A percentile compares a stretch with the other conserved stretches of the same genome.
phyloP scores from a whole-genome alignment of 2,113 vertebrate genomes.

The Bombycilla garrulus region DNA sequence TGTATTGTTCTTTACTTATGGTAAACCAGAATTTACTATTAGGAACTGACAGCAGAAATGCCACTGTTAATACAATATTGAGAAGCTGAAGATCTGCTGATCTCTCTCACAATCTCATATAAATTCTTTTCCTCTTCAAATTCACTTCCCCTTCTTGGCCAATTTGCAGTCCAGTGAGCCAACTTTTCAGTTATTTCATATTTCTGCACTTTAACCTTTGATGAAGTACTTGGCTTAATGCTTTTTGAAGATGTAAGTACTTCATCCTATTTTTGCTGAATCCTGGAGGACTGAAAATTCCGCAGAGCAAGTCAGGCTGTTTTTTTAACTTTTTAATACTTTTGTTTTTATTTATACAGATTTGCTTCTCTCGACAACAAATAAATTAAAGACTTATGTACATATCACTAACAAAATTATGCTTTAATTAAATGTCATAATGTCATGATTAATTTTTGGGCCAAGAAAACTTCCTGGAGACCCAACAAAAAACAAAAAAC shows the following conservation, averaged over 20 bases:
- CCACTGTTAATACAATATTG: neutral
- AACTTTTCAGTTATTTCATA: neutral
- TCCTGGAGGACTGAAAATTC: neutral
- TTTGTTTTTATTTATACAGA: neutral
- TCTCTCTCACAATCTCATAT: neutral
- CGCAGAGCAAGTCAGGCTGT: neutral
- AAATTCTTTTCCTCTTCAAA: slow-evolving; percentile 4
- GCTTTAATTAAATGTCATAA: neutral
- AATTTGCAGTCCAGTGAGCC: neutral
- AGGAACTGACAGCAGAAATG: neutral
- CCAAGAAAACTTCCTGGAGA: neutral
- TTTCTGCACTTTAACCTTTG: slow-evolving; percentile 25
- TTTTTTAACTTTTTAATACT: neutral
- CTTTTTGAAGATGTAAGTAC: slow-evolving; percentile 10
- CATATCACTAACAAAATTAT: neutral
- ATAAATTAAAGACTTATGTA: neutral
- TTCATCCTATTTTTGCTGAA: neutral
- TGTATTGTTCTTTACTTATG: neutral
- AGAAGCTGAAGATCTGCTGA: neutral
- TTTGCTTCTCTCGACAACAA: neutral
- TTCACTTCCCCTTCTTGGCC: neutral
- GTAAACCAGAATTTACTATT: neutral
- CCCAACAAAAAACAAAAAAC: no score
- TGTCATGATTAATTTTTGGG: neutral
- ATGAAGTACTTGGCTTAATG: slow-evolving; percentile 19